Evolutionary conservation across 2,888 invertebrate genomes (phyloP).

Genomic region (Ametastegia equiseti): DNA sequence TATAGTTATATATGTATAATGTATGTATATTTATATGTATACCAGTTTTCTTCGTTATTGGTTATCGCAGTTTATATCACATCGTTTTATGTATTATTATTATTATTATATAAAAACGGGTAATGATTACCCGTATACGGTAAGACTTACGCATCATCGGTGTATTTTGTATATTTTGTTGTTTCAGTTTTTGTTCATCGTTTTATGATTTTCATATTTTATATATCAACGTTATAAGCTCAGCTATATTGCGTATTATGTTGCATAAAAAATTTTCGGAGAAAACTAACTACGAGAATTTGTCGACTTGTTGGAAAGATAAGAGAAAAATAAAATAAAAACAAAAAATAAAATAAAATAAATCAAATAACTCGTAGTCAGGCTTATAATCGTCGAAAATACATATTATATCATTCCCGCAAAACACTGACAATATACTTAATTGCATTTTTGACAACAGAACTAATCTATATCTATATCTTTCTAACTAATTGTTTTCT

Average conservation of each 20-base stretch:
- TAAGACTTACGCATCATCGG: conserved; percentile 45
- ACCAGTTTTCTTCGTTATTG: conserved; percentile 10
- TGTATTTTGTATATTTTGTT: neutral
- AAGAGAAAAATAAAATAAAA: too few relatives aligned
- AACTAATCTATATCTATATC: neutral
- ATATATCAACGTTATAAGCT: conserved; percentile 30
- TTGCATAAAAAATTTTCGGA: neutral
- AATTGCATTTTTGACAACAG: neutral
- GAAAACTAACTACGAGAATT: neutral
- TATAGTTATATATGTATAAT: neutral
- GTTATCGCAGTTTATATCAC: conserved; percentile 35
- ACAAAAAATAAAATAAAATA: too few relatives aligned
- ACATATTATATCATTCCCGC: conserved; percentile 3
- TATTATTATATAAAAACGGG: neutral
- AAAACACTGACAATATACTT: neutral
- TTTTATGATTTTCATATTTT: neutral
- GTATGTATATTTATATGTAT: neutral
- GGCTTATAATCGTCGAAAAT: conserved; percentile 24
- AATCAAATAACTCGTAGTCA: neutral
- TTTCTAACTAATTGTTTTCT: neutral
- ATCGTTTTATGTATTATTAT: neutral
- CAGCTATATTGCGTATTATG: neutral
- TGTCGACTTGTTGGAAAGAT: too few relatives aligned
- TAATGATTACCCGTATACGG: neutral
- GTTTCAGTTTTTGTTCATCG: neutral